Base-by-base conservation (phyloP, 2,797 vertebrate genomes). In the Helostoma temminkii region DNA sequence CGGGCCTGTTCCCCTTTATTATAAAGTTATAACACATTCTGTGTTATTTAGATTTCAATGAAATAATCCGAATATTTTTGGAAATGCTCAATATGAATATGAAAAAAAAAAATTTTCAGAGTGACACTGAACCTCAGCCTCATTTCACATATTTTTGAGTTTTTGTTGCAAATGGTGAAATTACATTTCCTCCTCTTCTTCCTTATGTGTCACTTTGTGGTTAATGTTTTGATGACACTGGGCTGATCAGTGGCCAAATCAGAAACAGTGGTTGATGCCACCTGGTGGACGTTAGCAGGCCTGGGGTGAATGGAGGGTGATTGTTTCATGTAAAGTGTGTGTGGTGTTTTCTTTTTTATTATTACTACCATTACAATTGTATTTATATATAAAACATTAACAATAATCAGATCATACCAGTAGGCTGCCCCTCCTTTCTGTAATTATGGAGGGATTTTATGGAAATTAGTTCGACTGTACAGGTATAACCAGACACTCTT, bases 251-350 rank as follows among this genome's bases (percentile, higher is more conserved):
- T 43, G 45, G 21, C 2, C 18, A 28, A 24, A 32, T 47, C n/a
- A 74, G 32, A 53, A 66, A 22, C 28, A 49, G 72, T 45, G 42
- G 21, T 22, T 76, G 46, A 0, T 41, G 82, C 81, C 90, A 61
- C 66, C 91, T 88, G 50, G 86, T 76, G 91, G 89, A 41, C 6
- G n/a, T 28, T 9, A 19, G n/a, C 12, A 32, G 25, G 9, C 2
- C 18, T 32, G 5, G 26, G 6, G 12, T 59, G 12, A 24, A 16
- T 37, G 8, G 49, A 41, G 34, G 3, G 15, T 5, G 0, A n/a
- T n/a, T n/a, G n/a, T n/a, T n/a, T n/a, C n/a, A n/a, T n/a, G n/a
- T n/a, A n/a, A n/a, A n/a, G n/a, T n/a, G n/a, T n/a, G n/a, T n/a
- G n/a, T n/a, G n/a, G n/a, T n/a, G n/a, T n/a, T n/a, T n/a, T n/a